Evolutionary conservation across 2,888 invertebrate species (phyloP).

Genomic region (Eilema griseolum): DNA sequence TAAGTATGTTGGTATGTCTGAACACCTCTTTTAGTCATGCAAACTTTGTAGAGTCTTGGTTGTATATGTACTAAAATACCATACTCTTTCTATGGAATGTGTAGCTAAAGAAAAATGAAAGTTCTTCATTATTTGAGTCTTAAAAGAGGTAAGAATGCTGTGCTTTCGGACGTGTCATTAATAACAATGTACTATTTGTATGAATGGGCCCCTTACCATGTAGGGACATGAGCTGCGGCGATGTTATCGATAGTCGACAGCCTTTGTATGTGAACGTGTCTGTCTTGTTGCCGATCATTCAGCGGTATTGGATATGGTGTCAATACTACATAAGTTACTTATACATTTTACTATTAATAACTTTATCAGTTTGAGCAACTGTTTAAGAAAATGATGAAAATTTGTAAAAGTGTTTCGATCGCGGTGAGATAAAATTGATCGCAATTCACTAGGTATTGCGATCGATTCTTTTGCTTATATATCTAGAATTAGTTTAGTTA

Average conservation of each 20-base stretch:
- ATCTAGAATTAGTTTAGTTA: too few relatives aligned
- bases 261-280: conserved; percentile 10
- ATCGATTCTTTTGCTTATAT: too few relatives aligned
- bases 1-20: neutral
- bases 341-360: too few relatives aligned
- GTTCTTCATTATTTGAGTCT: conserved; percentile 4
- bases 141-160: neutral
- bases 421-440: too few relatives aligned
- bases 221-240: conserved; percentile 8
- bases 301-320: neutral
- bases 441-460: too few relatives aligned
- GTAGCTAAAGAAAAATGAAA: conserved; percentile 7
- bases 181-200: conserved; percentile 7
- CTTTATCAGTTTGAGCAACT: too few relatives aligned
- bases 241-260: neutral
- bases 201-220: conserved; percentile 5
- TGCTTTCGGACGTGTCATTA: conserved; percentile 12
- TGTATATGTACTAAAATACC: neutral
- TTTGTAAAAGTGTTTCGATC: too few relatives aligned
- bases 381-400: too few relatives aligned
- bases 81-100: neutral
- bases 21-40: neutral
- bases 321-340: neutral
- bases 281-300: neutral
- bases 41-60: neutral